A percentile compares a stretch with the other conserved stretches of the same genome.
These are phyloP conservation scores for Mylabris sibirica DNA, from an alignment of 2,888 invertebrate genomes.

Conservation along the genomic window DNA sequence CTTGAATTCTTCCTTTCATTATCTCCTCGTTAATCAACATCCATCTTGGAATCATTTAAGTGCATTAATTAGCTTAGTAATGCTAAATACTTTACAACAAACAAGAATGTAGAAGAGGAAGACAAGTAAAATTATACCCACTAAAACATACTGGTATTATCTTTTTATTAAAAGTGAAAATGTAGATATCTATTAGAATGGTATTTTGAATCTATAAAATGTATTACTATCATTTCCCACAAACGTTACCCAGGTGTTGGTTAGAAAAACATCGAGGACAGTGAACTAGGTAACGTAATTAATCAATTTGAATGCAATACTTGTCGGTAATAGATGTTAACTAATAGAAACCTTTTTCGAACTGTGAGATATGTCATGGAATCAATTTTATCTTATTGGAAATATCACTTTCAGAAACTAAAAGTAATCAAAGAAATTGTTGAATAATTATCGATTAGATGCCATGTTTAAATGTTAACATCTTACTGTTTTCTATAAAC, in stretches of 20 bases:
- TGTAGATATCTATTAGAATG: too few species aligned
- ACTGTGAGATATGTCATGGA: background rate
- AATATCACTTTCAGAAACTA: background rate
- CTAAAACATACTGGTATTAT: background rate
- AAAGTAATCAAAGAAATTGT: background rate
- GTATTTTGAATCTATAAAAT: too few species aligned
- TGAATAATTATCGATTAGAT: conserved; percentile 11
- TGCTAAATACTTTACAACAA: conserved; percentile 20
- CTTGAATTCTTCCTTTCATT: conserved; percentile 42
- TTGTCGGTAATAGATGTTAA: background rate
- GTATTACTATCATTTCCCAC: background rate
- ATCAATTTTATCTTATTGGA: background rate
- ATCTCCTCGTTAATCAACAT: conserved; percentile 36
- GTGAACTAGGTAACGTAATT: conserved; percentile 6
- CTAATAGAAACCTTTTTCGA: background rate
- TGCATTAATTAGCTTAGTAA: conserved; percentile 26
- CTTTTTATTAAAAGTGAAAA: too few species aligned
- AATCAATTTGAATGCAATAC: conserved; percentile 9
- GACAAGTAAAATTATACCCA: background rate
- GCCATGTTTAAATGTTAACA: background rate
- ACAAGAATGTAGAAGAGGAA: background rate
- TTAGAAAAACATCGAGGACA: background rate
- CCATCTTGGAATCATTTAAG: conserved; percentile 31
- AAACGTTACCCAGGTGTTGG: background rate
- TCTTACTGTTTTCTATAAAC: conserved; percentile 3